A percentile compares a stretch with the other conserved stretches of the same genome.
Conservation (phyloP, 2,797 vertebrate species). For the Epinephelus awoara region DNA sequence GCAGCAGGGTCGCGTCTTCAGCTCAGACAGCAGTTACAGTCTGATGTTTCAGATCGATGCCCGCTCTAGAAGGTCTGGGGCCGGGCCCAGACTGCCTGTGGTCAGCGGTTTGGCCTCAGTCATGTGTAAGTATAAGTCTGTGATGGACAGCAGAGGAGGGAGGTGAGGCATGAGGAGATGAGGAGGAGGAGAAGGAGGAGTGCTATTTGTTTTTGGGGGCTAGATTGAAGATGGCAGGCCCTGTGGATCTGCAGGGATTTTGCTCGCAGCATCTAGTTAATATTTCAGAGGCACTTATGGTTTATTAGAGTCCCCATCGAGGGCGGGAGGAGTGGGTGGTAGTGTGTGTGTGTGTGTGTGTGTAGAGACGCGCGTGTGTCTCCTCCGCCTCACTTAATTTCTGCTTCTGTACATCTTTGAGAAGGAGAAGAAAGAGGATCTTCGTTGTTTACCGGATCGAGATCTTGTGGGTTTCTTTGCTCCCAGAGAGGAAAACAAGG, state of each 20-base stretch:
- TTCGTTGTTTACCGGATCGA: conserved; percentile 63
- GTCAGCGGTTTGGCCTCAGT: conserved; percentile 68
- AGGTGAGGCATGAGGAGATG: conserved; percentile 39
- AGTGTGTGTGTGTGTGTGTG: conserved; percentile 9
- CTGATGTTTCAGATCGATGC: conserved; percentile 67
- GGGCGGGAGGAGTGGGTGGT: conserved; percentile 56
- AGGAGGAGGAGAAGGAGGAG: conserved; percentile 36
- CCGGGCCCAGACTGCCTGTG: conserved; percentile 65
- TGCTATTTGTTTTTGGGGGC: conserved; percentile 79
- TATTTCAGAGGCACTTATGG: conserved; percentile 90
- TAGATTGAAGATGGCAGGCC: conserved; percentile 85
- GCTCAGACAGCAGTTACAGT: conserved; percentile 51
- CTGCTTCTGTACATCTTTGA: conserved; percentile 58
- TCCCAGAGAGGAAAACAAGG: conserved; percentile 28
- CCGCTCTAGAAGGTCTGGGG: conserved; percentile 56
- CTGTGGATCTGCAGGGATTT: conserved; percentile 80
- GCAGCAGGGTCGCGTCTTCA: conserved; percentile 30
- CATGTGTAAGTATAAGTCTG: conserved; percentile 67
- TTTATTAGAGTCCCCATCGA: conserved; percentile 83
- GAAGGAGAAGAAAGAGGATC: conserved; percentile 30
- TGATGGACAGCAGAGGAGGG: conserved; percentile 53
- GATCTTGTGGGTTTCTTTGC: conserved; percentile 49
- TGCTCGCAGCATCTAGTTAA: conserved; percentile 85
- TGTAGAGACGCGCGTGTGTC: conserved; percentile 20
- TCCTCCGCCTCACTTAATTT: conserved; percentile 73